Evolutionary conservation across 2,888 invertebrate genomes (phyloP).

Genomic region (Punctoribates punctum): DNA sequence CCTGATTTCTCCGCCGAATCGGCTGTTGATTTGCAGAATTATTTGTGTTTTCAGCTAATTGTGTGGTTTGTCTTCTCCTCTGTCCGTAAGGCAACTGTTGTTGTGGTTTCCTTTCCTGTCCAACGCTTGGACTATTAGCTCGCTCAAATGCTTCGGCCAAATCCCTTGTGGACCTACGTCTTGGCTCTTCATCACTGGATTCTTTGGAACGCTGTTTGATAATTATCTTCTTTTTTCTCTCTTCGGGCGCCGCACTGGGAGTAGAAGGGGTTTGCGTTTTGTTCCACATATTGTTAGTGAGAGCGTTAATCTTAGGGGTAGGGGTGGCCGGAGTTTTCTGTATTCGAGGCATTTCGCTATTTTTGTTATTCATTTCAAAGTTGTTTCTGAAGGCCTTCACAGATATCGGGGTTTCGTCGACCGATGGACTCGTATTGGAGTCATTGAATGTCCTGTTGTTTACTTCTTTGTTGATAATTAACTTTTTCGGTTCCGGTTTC

Average conservation of each 20-base stretch:
- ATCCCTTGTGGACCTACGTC: conserved; percentile 40
- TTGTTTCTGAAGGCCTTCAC: conserved; percentile 30
- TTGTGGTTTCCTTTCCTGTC: too few relatives aligned
- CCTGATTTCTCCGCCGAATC: not conserved
- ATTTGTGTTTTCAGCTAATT: not conserved
- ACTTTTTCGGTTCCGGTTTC: conserved; percentile 32
- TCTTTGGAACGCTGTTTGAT: conserved; percentile 33
- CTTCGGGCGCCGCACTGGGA: conserved; percentile 32
- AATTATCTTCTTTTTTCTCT: conserved; percentile 39
- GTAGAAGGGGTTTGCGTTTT: conserved; percentile 3
- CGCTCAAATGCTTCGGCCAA: conserved; percentile 28
- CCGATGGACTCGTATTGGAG: not conserved
- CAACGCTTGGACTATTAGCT: not conserved
- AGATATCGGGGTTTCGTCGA: conserved; percentile 40
- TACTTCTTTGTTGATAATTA: conserved; percentile 15
- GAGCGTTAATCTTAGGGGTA: conserved; percentile 10
- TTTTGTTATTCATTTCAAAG: conserved; percentile 1
- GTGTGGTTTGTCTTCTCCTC: conserved; percentile 33
- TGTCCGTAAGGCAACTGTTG: conserved; percentile 27
- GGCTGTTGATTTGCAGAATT: conserved; percentile 19
- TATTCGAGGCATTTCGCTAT: not conserved
- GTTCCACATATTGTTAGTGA: conserved; percentile 36
- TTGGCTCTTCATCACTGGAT: not conserved
- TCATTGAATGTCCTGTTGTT: not conserved
- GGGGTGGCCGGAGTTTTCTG: conserved; percentile 36